Base-by-base conservation (phyloP, 2,888 invertebrate species). In the Tenthredo notha region DNA sequence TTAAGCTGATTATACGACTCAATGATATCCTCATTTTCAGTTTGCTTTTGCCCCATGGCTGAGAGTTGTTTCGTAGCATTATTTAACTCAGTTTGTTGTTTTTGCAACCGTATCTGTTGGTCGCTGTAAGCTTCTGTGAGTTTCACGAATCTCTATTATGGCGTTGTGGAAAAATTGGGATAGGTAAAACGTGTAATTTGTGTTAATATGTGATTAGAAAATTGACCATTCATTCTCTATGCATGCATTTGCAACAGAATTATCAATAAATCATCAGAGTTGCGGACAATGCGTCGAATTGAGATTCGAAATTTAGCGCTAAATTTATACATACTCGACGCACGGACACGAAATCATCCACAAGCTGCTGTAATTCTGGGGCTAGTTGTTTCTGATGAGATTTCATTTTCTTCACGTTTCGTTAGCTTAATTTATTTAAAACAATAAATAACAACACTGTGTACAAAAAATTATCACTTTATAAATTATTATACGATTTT, bases 311-410 rank as follows among this genome's bases (percentile, higher is more conserved):
- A 25, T 61, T 21, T 61, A 3, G 3, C 15, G 47, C 47, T 61
- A 5, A 25, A 61, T 61, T 61, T 21, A n/a, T 37, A 80, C 58
- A 50, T 58, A 80, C 80, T 61, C 21, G n/a, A 15, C 58, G 58
- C n/a, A 80, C 80, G 61, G 61, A 80, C 3, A 10, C 21, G 21
- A 61, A 80, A 61, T 80, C 80, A 25, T 61, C 37, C 3, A 80
- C 5, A 18, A 80, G 15, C 37, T 80, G 15, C 25, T 80, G 21
- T 43, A 80, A 61, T 12, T 80, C 80, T 12, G 80, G 61, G 0
- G 9, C 4, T 9, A 80, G 78, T 58, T 58, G 12, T 18, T 21
- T 7, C 9, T 40, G 58, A 21, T 37, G 37, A n/a, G 78, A 61
- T 61, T 40, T 61, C 21, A 74, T 74, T 9, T 1, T 54, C 10